phyloP scores from a whole-genome alignment of 2,888 invertebrate genomes.

The Drosophila kambysellisi region DNA sequence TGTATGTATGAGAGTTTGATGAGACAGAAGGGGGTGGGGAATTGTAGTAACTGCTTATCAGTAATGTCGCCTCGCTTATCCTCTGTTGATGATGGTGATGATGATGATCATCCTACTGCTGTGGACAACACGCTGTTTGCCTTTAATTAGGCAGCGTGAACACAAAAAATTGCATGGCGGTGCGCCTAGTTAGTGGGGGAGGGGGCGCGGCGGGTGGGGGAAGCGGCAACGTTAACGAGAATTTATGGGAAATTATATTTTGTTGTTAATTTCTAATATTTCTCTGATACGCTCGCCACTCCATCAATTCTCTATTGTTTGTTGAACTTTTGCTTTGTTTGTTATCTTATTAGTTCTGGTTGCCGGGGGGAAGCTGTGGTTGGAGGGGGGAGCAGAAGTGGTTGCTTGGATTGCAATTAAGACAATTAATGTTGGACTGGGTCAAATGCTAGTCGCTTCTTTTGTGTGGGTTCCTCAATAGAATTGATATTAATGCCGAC shows the following conservation, averaged over 20 bases:
- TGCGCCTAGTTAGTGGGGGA: slow-evolving; percentile 24
- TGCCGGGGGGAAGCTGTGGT: background rate
- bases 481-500: slow-evolving; percentile 73
- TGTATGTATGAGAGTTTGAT: background rate
- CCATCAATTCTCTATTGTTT: slow-evolving; percentile 38
- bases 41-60: slow-evolving; percentile 60
- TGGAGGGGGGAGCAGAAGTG: slow-evolving; percentile 2
- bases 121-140: slow-evolving; percentile 64
- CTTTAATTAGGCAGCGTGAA: slow-evolving; percentile 77
- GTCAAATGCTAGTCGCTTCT: slow-evolving; percentile 45
- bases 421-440: slow-evolving; percentile 64
- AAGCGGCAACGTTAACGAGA: slow-evolving; percentile 68
- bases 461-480: slow-evolving; percentile 47
- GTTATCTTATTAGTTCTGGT: slow-evolving; percentile 51
- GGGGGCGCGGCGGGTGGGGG: background rate
- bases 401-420: slow-evolving; percentile 66
- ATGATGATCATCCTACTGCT: slow-evolving; percentile 36
- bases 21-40: background rate
- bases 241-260: slow-evolving; percentile 81
- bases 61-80: slow-evolving; percentile 30
- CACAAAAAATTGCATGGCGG: slow-evolving; percentile 58
- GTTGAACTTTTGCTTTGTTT: slow-evolving; percentile 57
- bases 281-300: slow-evolving; percentile 40
- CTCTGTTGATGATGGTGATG: slow-evolving; percentile 20
- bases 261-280: slow-evolving; percentile 77